Evolutionary conservation across 2,888 invertebrate species (phyloP).

Genomic region (Orthosia cruda): DNA sequence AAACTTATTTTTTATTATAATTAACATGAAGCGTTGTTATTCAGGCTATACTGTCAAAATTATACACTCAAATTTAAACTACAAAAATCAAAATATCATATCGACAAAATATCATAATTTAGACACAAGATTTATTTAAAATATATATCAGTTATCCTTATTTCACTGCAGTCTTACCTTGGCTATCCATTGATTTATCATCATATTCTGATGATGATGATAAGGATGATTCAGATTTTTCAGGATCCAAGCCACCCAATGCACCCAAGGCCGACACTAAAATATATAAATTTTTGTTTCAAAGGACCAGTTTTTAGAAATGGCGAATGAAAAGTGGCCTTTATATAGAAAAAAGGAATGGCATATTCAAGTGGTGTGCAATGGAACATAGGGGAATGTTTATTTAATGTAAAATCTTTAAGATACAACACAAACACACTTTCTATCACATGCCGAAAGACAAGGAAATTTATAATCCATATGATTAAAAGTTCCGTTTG

Average conservation of each 20-base stretch:
- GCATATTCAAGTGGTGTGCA: not conserved
- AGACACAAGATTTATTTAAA: too few relatives aligned
- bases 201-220: not conserved
- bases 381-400: not conserved
- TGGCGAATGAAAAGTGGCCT: not conserved
- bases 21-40: not conserved
- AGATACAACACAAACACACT: too few relatives aligned
- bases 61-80: not conserved
- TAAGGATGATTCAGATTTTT: not conserved
- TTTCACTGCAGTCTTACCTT: conserved; percentile 30
- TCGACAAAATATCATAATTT: too few relatives aligned
- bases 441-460: too few relatives aligned
- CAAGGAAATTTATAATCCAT: too few relatives aligned
- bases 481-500: too few relatives aligned
- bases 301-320: not conserved
- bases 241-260: not conserved
- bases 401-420: too few relatives aligned
- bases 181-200: conserved; percentile 15
- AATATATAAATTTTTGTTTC: conserved; percentile 2
- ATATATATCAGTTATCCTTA: too few relatives aligned
- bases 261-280: conserved; percentile 28
- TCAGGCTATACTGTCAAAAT: not conserved
- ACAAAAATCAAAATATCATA: too few relatives aligned
- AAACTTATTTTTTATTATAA: not conserved
- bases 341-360: not conserved